Base-by-base conservation (phyloP, 2,113 vertebrate genomes). In the Dipodomys spectabilis region DNA sequence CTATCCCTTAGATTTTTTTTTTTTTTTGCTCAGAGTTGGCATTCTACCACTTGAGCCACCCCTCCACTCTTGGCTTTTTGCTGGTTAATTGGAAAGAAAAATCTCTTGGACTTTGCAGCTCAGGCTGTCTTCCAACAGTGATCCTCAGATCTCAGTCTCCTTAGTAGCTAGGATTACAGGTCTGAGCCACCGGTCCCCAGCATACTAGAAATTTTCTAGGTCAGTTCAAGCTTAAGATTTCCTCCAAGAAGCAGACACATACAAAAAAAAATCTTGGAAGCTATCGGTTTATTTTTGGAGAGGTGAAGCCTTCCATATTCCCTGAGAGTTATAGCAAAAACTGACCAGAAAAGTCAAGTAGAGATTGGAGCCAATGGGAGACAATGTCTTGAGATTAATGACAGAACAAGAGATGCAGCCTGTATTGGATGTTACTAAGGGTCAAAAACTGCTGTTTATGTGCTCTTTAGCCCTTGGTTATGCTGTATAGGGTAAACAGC, bases 181-280 rank as follows among this genome's bases (percentile, higher is more conserved):
- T 2, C 8, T 9, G 49, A 49, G 49, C 49, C 49, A 49, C 49
- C 8, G 49, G 49, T 49, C 3, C 49, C 28, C 16, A 73, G 25
- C 86, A 53, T 84, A 30, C 44, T 86, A 30, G 23, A 6, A 82
- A 86, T 86, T 89, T 93, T 96, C 90, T 84, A 81, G 64, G 11
- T 20, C 84, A n/a, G 30, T 80, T 95, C 30, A 91, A 91, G 68
- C 30, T 28, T 65, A 93, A 87, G 7, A 87, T 87, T 91, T 91
- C 20, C 49, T 39, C 90, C 5, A 73, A 19, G 25, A 93, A 91
- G 80, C 19, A 81, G 80, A 87, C 4, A 81, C 18, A 72, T 65
- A 77, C 28, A 73, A 18, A 15, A 53, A 88, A 39, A 87, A 35
- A 32, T 84, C 74, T 77, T 86, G 83, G 49, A 87, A 20, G 64